These are phyloP conservation scores for Eurytoma adleriae DNA, from an alignment of 2,888 invertebrate species.

Conservation along the genomic window DNA sequence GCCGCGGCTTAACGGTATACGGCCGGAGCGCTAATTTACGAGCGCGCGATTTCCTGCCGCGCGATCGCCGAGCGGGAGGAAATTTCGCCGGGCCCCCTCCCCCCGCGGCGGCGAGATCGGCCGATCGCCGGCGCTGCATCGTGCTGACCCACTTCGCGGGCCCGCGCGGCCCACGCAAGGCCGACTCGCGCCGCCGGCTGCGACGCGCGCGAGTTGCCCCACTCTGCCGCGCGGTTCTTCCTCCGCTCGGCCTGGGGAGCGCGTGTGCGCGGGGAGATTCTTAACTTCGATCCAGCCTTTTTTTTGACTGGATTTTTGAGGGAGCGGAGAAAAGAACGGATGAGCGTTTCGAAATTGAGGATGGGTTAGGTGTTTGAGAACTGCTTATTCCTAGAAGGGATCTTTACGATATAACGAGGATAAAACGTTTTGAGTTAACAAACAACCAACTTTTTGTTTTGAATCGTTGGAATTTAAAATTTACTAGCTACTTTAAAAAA, in stretches of 20 bases:
- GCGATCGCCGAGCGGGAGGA: slow-evolving; percentile 43
- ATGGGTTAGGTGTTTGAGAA: background rate
- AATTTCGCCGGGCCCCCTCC: slow-evolving; percentile 25
- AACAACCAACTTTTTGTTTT: too few relatives aligned
- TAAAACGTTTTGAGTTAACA: too few relatives aligned
- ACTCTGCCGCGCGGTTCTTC: background rate
- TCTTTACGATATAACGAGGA: too few relatives aligned
- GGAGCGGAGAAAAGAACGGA: background rate
- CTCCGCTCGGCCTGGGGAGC: slow-evolving; percentile 16
- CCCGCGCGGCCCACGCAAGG: slow-evolving; percentile 47
- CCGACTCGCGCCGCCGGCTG: slow-evolving; percentile 10
- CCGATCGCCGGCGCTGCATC: background rate
- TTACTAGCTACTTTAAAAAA: too few relatives aligned
- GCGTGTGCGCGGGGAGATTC: background rate
- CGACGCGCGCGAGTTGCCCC: background rate
- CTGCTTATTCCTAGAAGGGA: too few relatives aligned
- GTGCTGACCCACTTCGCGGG: slow-evolving; percentile 43
- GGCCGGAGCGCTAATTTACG: background rate
- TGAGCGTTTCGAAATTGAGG: background rate
- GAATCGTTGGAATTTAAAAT: too few relatives aligned
- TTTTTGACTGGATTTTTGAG: background rate
- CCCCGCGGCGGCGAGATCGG: slow-evolving; percentile 5
- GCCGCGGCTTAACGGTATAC: background rate
- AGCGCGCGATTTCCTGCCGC: slow-evolving; percentile 25
- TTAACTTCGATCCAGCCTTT: background rate